A percentile compares a stretch with the other conserved stretches of the same genome.
phyloP scores from a whole-genome alignment of 2,797 vertebrate genomes.

The Smutsia gigantea region DNA sequence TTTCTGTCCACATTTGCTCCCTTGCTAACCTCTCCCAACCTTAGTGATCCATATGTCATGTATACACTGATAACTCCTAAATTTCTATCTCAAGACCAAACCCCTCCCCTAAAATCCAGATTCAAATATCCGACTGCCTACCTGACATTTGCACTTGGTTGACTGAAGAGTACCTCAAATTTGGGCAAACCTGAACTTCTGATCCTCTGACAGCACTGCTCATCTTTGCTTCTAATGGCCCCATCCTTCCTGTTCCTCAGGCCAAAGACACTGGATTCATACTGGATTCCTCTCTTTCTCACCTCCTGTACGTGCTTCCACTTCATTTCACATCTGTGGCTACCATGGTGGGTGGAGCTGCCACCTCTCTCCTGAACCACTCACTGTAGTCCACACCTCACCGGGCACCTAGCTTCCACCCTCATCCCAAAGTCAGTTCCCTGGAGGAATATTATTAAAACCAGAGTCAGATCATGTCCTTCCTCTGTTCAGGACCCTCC shows the following conservation, averaged over 20 bases:
- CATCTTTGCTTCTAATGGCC: not conserved
- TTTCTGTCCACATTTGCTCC: not conserved
- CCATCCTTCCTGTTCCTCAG: not conserved
- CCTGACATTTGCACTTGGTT: not conserved
- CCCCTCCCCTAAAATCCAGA: not conserved
- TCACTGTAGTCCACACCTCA: not conserved
- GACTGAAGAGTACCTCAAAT: not conserved
- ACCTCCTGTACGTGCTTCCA: not conserved
- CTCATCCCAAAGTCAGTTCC: not conserved
- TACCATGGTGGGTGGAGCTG: not conserved
- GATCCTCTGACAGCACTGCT: not conserved
- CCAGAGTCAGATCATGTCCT: not conserved
- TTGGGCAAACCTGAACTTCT: not conserved
- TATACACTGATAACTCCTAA: not conserved
- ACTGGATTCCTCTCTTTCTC: not conserved
- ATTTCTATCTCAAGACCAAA: not conserved
- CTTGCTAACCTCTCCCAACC: not conserved
- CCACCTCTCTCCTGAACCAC: not conserved
- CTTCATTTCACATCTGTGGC: not conserved
- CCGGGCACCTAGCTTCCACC: not conserved
- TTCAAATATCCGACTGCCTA: not conserved
- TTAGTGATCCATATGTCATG: not conserved
- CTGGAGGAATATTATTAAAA: not conserved
- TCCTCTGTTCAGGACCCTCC: not conserved
- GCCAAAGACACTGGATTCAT: not conserved